phyloP scores from a whole-genome alignment of 2,113 vertebrate genomes.

The Spheniscus mendiculus region DNA sequence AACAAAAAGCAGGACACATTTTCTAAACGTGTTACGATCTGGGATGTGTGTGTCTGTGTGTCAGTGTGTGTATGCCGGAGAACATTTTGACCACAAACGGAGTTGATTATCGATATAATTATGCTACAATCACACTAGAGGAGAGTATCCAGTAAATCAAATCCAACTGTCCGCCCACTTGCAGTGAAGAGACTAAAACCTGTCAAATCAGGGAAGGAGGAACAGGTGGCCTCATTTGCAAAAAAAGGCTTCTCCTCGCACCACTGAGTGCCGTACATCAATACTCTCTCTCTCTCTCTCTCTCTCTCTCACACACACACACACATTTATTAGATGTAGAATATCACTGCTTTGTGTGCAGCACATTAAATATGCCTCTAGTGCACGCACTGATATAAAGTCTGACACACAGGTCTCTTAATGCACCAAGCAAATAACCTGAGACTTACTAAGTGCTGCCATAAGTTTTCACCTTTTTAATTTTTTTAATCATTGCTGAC shows the following conservation, averaged over 20 bases:
- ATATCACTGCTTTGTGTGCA: not conserved
- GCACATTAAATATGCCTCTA: not conserved
- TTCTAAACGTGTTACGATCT: not conserved
- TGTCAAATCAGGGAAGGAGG: constrained; percentile 56
- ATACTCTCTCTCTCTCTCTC: not conserved
- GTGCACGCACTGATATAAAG: not conserved
- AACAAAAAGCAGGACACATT: not conserved
- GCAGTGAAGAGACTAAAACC: constrained; percentile 44
- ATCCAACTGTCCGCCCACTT: constrained; percentile 65
- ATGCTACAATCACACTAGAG: constrained; percentile 62
- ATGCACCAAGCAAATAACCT: not conserved
- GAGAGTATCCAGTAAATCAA: constrained; percentile 64
- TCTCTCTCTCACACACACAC: not conserved
- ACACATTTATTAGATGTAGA: not conserved
- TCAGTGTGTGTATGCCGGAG: not conserved
- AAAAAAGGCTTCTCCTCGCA: not conserved
- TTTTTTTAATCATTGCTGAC: not conserved
- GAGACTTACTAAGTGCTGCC: not conserved
- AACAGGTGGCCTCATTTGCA: constrained; percentile 65
- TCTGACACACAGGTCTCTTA: not conserved
- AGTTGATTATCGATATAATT: constrained; percentile 72
- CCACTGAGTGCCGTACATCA: not conserved
- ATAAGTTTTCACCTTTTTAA: not conserved
- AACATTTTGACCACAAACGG: constrained; percentile 63
- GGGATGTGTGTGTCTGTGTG: not conserved